Evolutionary conservation across 2,797 vertebrate species (phyloP).

Genomic region (Myripristis murdjan): DNA sequence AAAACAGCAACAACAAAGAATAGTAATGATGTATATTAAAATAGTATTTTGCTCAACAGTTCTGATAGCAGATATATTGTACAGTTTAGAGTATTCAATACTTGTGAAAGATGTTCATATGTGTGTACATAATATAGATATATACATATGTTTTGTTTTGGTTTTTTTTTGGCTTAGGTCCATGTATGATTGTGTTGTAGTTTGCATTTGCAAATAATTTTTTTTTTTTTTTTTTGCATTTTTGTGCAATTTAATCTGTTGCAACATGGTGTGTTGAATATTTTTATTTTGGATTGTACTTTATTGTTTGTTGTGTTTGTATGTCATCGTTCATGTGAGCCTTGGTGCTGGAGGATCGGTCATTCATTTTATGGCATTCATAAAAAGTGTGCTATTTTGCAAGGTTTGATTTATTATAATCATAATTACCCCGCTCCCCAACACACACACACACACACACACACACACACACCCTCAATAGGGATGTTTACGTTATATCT

Average conservation of each 20-base stretch:
- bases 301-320: slow-evolving; percentile 20
- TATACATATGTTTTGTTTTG: slow-evolving; percentile 41
- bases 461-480: too few species aligned
- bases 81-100: slow-evolving; percentile 82
- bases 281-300: slow-evolving; percentile 40
- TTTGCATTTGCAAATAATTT: slow-evolving; percentile 62
- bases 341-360: slow-evolving; percentile 30
- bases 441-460: too few species aligned
- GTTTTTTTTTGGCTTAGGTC: slow-evolving; percentile 44
- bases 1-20: too few species aligned
- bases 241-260: slow-evolving; percentile 72
- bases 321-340: slow-evolving; percentile 29
- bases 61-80: slow-evolving; percentile 85
- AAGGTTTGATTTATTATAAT: slow-evolving; percentile 40
- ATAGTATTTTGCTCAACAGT: slow-evolving; percentile 83
- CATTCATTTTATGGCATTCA: slow-evolving; percentile 19
- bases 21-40: slow-evolving; percentile 85
- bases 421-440: too few species aligned
- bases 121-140: slow-evolving; percentile 64
- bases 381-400: slow-evolving; percentile 44
- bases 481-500: slow-evolving; percentile 60
- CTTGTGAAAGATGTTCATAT: slow-evolving; percentile 82
- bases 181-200: slow-evolving; percentile 52
- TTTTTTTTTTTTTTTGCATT: slow-evolving; percentile 52
- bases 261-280: slow-evolving; percentile 55